Conservation (phyloP, 2,113 vertebrate genomes). For the Danionella cerebrum region DNA sequence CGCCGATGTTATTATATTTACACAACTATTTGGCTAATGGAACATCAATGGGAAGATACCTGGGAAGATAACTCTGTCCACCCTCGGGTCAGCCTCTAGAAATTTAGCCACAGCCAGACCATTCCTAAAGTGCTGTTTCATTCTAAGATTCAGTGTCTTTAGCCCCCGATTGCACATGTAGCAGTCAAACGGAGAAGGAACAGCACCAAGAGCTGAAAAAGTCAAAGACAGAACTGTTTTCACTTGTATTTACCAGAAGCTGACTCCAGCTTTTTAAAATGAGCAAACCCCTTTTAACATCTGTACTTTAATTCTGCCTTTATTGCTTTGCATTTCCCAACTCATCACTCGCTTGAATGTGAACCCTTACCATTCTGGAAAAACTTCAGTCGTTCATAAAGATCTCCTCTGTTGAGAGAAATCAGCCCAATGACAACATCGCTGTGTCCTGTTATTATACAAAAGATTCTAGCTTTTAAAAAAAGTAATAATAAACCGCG, state of each 20-base stretch:
- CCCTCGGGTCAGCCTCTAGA: slow-evolving; percentile 69
- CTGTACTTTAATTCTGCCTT: no score
- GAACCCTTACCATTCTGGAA: slow-evolving; percentile 79
- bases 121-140: slow-evolving; percentile 84
- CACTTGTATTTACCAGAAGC: no score
- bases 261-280: no score
- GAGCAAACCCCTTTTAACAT: no score
- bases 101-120: slow-evolving; percentile 72
- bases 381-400: slow-evolving; percentile 75
- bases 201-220: slow-evolving; percentile 71
- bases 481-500: no score
- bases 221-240: no score
- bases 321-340: no score
- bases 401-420: slow-evolving; percentile 68
- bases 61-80: slow-evolving; percentile 85
- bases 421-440: slow-evolving; percentile 90
- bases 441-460: slow-evolving; percentile 72
- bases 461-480: no score
- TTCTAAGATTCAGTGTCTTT: slow-evolving; percentile 83
- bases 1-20: no score
- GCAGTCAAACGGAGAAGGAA: slow-evolving; percentile 90
- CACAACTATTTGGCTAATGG: no score
- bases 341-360: neutral
- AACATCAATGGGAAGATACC: slow-evolving; percentile 52
- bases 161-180: slow-evolving; percentile 83